Conservation (phyloP, 2,888 invertebrate genomes). For the Drosophila lacicola region DNA sequence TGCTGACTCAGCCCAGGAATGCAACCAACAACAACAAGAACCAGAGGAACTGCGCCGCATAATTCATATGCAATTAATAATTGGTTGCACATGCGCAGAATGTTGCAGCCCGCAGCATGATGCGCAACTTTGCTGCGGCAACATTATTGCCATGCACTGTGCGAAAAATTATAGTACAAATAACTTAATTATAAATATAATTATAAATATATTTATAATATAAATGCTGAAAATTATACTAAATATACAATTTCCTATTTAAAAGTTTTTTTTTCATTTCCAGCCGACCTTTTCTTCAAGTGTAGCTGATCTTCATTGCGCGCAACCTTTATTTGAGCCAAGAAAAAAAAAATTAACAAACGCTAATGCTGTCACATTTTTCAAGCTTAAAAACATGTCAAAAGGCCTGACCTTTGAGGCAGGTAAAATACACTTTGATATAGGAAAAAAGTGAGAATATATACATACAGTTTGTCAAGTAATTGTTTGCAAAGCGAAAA, state of each 20-base stretch:
- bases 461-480: too few species aligned
- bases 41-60: slow-evolving; percentile 53
- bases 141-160: slow-evolving; percentile 48
- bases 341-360: slow-evolving; percentile 5
- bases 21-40: slow-evolving; percentile 47
- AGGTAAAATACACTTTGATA: slow-evolving; percentile 32
- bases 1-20: slow-evolving; percentile 72
- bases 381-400: slow-evolving; percentile 43
- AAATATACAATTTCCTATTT: too few species aligned
- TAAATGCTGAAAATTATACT: too few species aligned
- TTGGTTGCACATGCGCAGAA: slow-evolving; percentile 78
- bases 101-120: slow-evolving; percentile 66
- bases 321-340: slow-evolving; percentile 7
- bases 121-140: slow-evolving; percentile 51
- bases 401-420: slow-evolving; percentile 46
- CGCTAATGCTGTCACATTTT: slow-evolving; percentile 39
- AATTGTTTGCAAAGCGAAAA: too few species aligned
- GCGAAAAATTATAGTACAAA: slow-evolving; percentile 11
- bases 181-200: too few species aligned
- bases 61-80: slow-evolving; percentile 83
- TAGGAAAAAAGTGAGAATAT: background rate
- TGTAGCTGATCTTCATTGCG: slow-evolving; percentile 7
- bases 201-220: too few species aligned
- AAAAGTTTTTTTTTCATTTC: too few species aligned
- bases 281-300: background rate